A percentile compares a stretch with the other conserved stretches of the same genome.
phyloP scores from a whole-genome alignment of 1,140 invertebrate species.

The Pseudomyrmex pallidus region DNA sequence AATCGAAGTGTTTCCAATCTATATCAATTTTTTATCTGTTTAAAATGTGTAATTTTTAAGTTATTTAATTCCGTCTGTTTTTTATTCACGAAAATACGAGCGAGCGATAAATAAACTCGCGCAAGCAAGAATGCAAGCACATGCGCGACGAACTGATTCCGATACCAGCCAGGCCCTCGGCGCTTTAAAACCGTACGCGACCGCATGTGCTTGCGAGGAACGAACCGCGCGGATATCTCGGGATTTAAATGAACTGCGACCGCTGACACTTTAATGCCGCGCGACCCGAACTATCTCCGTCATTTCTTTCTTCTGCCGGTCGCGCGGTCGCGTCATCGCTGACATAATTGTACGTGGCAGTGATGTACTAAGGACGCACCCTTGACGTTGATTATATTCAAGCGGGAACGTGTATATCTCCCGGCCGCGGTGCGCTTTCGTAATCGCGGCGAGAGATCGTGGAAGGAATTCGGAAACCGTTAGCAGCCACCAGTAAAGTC shows the following conservation, averaged over 20 bases:
- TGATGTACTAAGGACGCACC: slow-evolving; percentile 68
- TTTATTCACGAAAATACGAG: not conserved
- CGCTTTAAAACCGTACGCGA: slow-evolving; percentile 61
- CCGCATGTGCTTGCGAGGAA: slow-evolving; percentile 26
- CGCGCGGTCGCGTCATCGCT: slow-evolving; percentile 65
- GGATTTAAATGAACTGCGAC: slow-evolving; percentile 71
- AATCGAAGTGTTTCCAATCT: too few species aligned
- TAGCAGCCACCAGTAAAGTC: slow-evolving; percentile 30
- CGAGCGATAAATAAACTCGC: not conserved
- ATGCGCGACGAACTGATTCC: slow-evolving; percentile 1
- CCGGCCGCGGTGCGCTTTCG: slow-evolving; percentile 57
- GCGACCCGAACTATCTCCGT: slow-evolving; percentile 28
- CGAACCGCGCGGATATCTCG: slow-evolving; percentile 49
- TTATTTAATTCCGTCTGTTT: not conserved
- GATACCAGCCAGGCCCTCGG: not conserved
- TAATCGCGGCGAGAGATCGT: slow-evolving; percentile 51
- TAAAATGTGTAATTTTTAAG: not conserved
- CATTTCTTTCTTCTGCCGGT: slow-evolving; percentile 27
- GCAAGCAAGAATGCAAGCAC: not conserved
- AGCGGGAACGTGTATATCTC: slow-evolving; percentile 60
- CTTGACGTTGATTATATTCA: slow-evolving; percentile 71
- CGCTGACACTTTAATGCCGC: slow-evolving; percentile 75
- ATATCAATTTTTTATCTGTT: too few species aligned
- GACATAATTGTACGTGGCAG: slow-evolving; percentile 72
- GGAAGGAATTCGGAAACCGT: slow-evolving; percentile 44